These are phyloP conservation scores for Philereme transversata DNA, from an alignment of 2,888 invertebrate species.

Conservation along the genomic window DNA sequence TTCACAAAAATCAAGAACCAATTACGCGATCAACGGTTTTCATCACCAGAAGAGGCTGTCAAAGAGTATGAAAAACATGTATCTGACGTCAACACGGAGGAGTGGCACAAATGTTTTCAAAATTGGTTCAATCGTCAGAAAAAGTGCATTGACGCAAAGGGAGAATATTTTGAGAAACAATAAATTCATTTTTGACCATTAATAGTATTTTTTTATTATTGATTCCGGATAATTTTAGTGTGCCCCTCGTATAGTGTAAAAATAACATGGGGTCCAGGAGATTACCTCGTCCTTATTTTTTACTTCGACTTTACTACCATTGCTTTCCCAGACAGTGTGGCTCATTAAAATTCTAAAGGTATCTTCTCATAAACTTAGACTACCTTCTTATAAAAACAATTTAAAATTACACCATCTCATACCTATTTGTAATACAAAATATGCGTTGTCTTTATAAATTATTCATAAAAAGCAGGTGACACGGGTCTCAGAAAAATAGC, in stretches of 20 bases:
- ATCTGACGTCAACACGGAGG: too few relatives aligned
- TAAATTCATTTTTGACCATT: too few relatives aligned
- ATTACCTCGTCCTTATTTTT: conserved; percentile 11
- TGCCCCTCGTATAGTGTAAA: neutral
- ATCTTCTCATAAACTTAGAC: conserved; percentile 44
- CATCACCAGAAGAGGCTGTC: too few relatives aligned
- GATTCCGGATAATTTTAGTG: too few relatives aligned
- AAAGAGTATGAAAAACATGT: too few relatives aligned
- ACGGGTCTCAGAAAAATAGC: conserved; percentile 51
- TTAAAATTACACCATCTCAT: conserved; percentile 53
- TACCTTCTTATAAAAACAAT: conserved; percentile 48
- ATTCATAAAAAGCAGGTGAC: conserved; percentile 52
- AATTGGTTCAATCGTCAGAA: too few relatives aligned
- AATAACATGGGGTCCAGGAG: neutral
- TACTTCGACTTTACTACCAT: conserved; percentile 5
- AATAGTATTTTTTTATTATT: too few relatives aligned
- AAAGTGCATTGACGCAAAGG: too few relatives aligned
- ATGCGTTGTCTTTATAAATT: conserved; percentile 55
- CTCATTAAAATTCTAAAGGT: conserved; percentile 36
- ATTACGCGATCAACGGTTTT: too few relatives aligned
- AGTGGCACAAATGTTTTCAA: too few relatives aligned
- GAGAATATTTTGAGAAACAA: too few relatives aligned
- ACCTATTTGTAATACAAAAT: conserved; percentile 57
- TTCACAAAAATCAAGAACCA: too few relatives aligned
- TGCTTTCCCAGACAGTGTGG: conserved; percentile 31